These are phyloP conservation scores for Brachionus plicatilis DNA, from an alignment of 1,140 invertebrate genomes.

Conservation along the genomic window DNA sequence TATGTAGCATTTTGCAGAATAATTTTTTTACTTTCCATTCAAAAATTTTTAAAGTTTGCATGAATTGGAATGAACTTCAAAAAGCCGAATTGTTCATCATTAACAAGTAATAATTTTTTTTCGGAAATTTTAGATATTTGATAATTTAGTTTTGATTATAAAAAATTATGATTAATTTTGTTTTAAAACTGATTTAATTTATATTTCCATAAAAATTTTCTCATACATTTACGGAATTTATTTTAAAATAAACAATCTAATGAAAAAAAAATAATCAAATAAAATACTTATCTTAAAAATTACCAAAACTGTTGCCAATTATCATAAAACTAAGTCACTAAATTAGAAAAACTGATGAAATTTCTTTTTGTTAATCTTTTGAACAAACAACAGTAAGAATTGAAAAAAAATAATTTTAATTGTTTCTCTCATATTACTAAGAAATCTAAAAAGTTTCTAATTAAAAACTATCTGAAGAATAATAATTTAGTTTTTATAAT, in stretches of 20 bases:
- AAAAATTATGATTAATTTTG: too few species aligned
- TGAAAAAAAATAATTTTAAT: not conserved
- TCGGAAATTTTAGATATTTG: too few species aligned
- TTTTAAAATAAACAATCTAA: not conserved
- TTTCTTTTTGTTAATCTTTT: not conserved
- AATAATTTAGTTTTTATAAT: not conserved
- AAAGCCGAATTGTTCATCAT: too few species aligned
- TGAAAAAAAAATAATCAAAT: not conserved
- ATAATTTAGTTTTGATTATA: too few species aligned
- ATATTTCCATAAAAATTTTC: too few species aligned
- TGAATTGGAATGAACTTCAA: too few species aligned
- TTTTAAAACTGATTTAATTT: too few species aligned
- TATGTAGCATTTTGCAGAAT: too few species aligned
- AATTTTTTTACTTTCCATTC: too few species aligned
- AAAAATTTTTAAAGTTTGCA: too few species aligned
- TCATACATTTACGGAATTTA: not conserved
- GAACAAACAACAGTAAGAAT: not conserved
- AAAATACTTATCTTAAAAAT: not conserved
- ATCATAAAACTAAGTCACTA: not conserved
- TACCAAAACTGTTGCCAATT: not conserved
- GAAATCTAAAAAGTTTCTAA: not conserved
- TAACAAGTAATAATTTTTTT: too few species aligned
- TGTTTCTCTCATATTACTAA: not conserved
- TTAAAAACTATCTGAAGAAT: conserved; percentile 2
- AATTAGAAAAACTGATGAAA: not conserved